Evolutionary conservation across 53 echinoderm and acorn worm species (phyloP).

Genomic region (Hippasteria phrygiana): DNA sequence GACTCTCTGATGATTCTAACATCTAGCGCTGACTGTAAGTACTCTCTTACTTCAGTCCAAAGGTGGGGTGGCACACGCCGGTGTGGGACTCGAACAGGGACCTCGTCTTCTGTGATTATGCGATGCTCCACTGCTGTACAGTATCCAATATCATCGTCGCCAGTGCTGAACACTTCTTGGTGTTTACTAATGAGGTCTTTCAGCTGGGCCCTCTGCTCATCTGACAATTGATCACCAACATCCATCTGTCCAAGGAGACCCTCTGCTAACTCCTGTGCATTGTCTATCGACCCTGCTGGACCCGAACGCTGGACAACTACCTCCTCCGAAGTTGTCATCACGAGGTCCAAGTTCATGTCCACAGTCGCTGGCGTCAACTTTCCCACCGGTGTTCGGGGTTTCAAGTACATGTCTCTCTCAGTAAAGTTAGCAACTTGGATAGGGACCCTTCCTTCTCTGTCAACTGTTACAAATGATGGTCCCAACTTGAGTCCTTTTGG

Average conservation of each 20-base stretch:
- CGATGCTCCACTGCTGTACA: slow-evolving; percentile 49
- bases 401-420: slow-evolving; percentile 60
- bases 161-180: slow-evolving; percentile 53
- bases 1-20: too few species aligned
- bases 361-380: background rate
- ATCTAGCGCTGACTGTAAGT: too few species aligned
- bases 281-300: background rate
- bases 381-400: slow-evolving; percentile 62
- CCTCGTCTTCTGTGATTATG: slow-evolving; percentile 49
- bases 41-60: too few species aligned
- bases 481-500: slow-evolving; percentile 47
- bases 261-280: background rate
- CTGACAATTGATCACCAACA: background rate
- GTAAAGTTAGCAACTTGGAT: slow-evolving; percentile 69
- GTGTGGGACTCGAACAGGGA: slow-evolving; percentile 60
- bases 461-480: slow-evolving; percentile 46
- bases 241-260: background rate
- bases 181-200: slow-evolving; percentile 62
- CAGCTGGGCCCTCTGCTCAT: background rate
- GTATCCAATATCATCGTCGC: slow-evolving; percentile 62
- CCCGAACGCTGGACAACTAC: background rate
- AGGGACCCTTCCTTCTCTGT: slow-evolving; percentile 37
- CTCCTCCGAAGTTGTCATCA: background rate
- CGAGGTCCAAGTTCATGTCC: too few species aligned
- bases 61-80: slow-evolving; percentile 74